Evolutionary conservation across 2,113 vertebrate genomes (phyloP).

Genomic region (Psophia crepitans): DNA sequence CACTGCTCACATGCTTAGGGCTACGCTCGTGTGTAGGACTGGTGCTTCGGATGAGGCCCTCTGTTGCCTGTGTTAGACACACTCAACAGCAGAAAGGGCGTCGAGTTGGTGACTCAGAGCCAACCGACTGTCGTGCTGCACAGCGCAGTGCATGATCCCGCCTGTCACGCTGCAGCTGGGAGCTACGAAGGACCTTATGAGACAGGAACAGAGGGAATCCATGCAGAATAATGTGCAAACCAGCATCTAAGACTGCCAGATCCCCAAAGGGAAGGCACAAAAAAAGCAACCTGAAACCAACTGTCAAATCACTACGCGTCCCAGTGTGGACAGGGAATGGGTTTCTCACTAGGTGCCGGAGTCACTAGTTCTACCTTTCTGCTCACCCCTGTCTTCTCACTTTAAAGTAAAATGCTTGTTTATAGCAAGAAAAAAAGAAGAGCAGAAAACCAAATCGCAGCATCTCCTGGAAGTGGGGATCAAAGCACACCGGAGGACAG

Average conservation of each 20-base stretch:
- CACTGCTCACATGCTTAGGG: background rate
- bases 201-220: background rate
- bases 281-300: background rate
- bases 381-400: background rate
- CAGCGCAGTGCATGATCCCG: background rate
- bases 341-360: background rate
- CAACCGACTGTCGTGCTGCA: accelerated
- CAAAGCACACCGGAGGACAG: background rate
- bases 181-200: background rate
- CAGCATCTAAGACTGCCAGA: background rate
- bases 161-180: background rate
- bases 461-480: background rate
- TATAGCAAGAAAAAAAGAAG: background rate
- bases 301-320: conserved; percentile 14
- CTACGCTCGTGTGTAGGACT: background rate
- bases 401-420: background rate
- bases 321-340: background rate
- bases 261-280: background rate
- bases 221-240: background rate
- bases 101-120: background rate
- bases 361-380: conserved; percentile 8
- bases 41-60: background rate
- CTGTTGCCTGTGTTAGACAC: background rate
- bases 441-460: background rate
- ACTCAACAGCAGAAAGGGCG: background rate